phyloP scores from a whole-genome alignment of 2,888 invertebrate species.

The Mesorhabditis belari region DNA sequence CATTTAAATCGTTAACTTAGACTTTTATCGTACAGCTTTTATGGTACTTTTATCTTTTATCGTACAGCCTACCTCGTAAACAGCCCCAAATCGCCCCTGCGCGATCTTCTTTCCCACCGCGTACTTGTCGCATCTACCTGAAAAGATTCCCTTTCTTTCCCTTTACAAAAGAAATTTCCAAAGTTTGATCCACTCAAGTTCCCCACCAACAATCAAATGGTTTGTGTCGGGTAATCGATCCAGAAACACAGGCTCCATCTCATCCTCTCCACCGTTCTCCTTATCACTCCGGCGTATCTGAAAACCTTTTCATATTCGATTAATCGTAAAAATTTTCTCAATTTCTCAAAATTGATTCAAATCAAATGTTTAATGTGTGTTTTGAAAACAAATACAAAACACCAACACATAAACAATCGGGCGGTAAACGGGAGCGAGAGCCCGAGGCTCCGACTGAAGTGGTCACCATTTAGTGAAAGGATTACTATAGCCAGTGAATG shows the following conservation, averaged over 20 bases:
- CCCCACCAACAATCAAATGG: not conserved
- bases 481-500: too few species aligned
- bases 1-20: not conserved
- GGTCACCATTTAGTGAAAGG: too few species aligned
- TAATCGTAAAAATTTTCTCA: not conserved
- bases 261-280: not conserved
- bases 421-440: not conserved
- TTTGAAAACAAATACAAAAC: not conserved
- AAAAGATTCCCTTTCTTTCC: not conserved
- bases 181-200: not conserved
- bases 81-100: slow-evolving; percentile 47
- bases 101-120: slow-evolving; percentile 45
- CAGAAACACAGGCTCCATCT: not conserved
- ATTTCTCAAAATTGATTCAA: not conserved
- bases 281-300: not conserved
- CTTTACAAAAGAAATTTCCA: not conserved
- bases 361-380: not conserved
- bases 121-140: slow-evolving; percentile 41
- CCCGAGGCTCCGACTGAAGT: too few species aligned
- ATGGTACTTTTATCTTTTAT: too few species aligned
- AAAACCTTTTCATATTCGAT: not conserved
- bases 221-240: not conserved
- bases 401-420: not conserved
- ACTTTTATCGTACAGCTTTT: not conserved
- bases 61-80: slow-evolving; percentile 35